phyloP scores from a whole-genome alignment of 2,888 invertebrate species.

The Nomada hirtipes region DNA sequence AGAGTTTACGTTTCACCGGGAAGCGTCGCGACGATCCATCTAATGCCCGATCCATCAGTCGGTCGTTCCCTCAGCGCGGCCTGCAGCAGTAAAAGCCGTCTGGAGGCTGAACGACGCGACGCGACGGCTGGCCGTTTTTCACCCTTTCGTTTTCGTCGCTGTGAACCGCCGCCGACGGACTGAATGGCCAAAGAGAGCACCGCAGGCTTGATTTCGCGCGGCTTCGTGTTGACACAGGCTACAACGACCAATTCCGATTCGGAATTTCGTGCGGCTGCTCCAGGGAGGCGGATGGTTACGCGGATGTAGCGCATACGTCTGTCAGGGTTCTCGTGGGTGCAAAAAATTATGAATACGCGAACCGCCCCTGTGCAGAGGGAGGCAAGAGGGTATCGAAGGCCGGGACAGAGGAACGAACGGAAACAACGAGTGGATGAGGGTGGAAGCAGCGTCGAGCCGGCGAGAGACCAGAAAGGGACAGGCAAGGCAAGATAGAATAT shows the following conservation, averaged over 20 bases:
- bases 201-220: conserved; percentile 41
- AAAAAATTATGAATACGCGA: conserved; percentile 58
- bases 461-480: neutral
- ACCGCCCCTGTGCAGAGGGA: neutral
- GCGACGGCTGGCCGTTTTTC: conserved; percentile 21
- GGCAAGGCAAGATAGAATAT: conserved; percentile 49
- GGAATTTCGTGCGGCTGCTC: conserved; percentile 39
- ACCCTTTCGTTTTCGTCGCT: conserved; percentile 28
- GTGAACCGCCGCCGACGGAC: conserved; percentile 21
- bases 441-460: neutral
- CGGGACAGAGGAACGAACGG: neutral
- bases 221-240: conserved; percentile 61
- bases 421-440: neutral
- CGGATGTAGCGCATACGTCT: conserved; percentile 4
- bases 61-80: conserved; percentile 5
- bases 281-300: conserved; percentile 18
- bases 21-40: conserved; percentile 15
- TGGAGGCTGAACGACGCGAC: neutral
- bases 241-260: conserved; percentile 60
- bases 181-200: conserved; percentile 14
- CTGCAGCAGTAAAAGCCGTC: conserved; percentile 26
- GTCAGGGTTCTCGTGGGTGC: conserved; percentile 29
- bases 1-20: conserved; percentile 11
- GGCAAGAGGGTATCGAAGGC: conserved; percentile 9
- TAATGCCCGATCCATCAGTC: conserved; percentile 27